These are phyloP conservation scores for Venusia cambrica DNA, from an alignment of 2,888 invertebrate genomes.

Conservation along the genomic window DNA sequence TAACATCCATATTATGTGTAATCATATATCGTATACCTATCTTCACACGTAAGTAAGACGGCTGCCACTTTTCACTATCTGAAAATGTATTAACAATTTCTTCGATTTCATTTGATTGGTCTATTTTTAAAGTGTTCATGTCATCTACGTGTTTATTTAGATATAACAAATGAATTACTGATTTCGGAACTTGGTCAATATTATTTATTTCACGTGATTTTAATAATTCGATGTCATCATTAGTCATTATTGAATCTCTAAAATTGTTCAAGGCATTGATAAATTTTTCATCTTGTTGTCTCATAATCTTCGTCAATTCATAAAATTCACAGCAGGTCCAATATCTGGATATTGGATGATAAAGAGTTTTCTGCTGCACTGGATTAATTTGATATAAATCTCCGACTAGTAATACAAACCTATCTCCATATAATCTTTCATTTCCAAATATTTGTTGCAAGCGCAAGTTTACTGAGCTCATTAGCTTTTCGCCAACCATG, in stretches of 20 bases:
- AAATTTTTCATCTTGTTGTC: slow-evolving; percentile 22
- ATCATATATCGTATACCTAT: not conserved
- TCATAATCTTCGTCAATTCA: slow-evolving; percentile 18
- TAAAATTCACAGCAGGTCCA: not conserved
- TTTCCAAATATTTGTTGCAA: not conserved
- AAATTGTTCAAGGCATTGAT: slow-evolving; percentile 23
- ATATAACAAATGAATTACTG: not conserved
- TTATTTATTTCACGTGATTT: not conserved
- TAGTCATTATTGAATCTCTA: slow-evolving; percentile 6
- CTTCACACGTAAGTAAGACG: not conserved
- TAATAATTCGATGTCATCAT: not conserved
- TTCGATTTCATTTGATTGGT: not conserved
- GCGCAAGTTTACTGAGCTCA: not conserved
- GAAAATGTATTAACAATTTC: not conserved
- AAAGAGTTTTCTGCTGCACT: not conserved
- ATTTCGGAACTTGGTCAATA: not conserved
- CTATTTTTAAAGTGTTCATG: not conserved
- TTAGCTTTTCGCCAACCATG: not conserved
- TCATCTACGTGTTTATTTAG: not conserved
- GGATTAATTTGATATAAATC: slow-evolving; percentile 3
- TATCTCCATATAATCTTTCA: slow-evolving; percentile 1
- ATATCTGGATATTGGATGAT: not conserved
- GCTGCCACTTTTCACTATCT: not conserved
- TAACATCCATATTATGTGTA: not conserved
- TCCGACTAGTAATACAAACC: slow-evolving; percentile 11